These are phyloP conservation scores for Lochmaea capreae DNA, from an alignment of 2,888 invertebrate species.

Conservation along the genomic window DNA sequence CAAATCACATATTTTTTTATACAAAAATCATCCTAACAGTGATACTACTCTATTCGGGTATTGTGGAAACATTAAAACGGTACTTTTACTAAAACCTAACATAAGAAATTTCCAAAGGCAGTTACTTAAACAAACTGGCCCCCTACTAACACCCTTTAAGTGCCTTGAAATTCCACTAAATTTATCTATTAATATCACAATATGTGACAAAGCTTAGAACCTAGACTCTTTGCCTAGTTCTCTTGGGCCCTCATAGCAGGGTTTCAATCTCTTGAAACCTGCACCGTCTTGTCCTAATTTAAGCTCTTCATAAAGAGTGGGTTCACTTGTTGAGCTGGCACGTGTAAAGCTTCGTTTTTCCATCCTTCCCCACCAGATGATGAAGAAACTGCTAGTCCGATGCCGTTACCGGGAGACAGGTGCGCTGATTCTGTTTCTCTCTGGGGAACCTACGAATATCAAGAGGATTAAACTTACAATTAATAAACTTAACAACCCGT, in stretches of 20 bases:
- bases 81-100: slow-evolving; percentile 34
- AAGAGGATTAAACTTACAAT: too few relatives aligned
- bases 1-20: slow-evolving; percentile 46
- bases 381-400: slow-evolving; percentile 62
- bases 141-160: neutral
- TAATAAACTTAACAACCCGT: too few relatives aligned
- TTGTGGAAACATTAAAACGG: slow-evolving; percentile 42
- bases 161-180: slow-evolving; percentile 21
- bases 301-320: slow-evolving; percentile 86
- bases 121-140: slow-evolving; percentile 27
- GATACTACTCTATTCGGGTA: slow-evolving; percentile 45
- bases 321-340: slow-evolving; percentile 70
- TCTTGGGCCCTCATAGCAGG: slow-evolving; percentile 67
- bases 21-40: slow-evolving; percentile 35
- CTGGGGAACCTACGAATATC: slow-evolving; percentile 58
- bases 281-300: slow-evolving; percentile 84
- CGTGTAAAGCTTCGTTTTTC: slow-evolving; percentile 77
- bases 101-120: slow-evolving; percentile 36
- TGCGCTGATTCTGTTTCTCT: slow-evolving; percentile 62
- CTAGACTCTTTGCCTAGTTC: slow-evolving; percentile 57
- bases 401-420: slow-evolving; percentile 64
- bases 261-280: slow-evolving; percentile 83
- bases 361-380: slow-evolving; percentile 73
- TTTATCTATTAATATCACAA: slow-evolving; percentile 51
- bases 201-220: slow-evolving; percentile 54